phyloP scores from a whole-genome alignment of 2,113 vertebrate genomes.

The Taurulus bubalis region DNA sequence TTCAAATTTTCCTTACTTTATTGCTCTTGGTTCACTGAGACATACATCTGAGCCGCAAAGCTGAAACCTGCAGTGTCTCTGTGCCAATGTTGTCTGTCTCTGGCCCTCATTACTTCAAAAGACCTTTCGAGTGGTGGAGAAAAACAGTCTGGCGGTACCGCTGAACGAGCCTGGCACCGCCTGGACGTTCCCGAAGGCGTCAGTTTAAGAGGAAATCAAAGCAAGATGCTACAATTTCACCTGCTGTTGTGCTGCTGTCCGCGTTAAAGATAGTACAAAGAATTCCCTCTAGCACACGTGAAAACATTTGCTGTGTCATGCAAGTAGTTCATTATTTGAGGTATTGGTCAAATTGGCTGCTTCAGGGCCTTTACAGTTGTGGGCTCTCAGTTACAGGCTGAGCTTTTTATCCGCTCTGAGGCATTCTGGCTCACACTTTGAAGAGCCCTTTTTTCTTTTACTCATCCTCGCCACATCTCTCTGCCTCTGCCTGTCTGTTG shows the following conservation, averaged over 20 bases:
- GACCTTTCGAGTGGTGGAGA: conserved; percentile 50
- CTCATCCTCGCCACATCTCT: conserved; percentile 22
- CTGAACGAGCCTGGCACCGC: conserved; percentile 31
- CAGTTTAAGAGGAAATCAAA: conserved; percentile 49
- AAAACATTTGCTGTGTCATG: conserved; percentile 28
- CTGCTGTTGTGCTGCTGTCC: conserved; percentile 15
- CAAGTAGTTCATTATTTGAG: conserved; percentile 22
- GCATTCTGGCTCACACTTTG: conserved; percentile 35
- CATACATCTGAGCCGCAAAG: conserved; percentile 20
- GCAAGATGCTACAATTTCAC: conserved; percentile 36
- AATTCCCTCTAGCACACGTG: conserved; percentile 1
- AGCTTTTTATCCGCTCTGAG: conserved; percentile 27
- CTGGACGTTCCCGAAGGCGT: conserved; percentile 42
- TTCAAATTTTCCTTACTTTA: conserved; percentile 47
- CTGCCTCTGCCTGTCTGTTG: conserved; percentile 52
- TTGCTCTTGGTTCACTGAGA: conserved; percentile 44
- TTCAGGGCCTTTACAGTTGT: conserved; percentile 12
- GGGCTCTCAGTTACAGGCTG: conserved; percentile 15
- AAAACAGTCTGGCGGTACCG: conserved; percentile 45
- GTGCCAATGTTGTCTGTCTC: conserved; percentile 44
- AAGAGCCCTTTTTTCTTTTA: conserved; percentile 31
- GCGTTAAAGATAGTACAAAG: conserved; percentile 6
- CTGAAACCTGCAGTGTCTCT: conserved; percentile 47
- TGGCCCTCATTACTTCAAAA: conserved; percentile 61
- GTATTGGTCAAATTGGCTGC: background rate